Conservation (phyloP, 2,797 vertebrate species). For the Lagocephalus sceleratus region DNA sequence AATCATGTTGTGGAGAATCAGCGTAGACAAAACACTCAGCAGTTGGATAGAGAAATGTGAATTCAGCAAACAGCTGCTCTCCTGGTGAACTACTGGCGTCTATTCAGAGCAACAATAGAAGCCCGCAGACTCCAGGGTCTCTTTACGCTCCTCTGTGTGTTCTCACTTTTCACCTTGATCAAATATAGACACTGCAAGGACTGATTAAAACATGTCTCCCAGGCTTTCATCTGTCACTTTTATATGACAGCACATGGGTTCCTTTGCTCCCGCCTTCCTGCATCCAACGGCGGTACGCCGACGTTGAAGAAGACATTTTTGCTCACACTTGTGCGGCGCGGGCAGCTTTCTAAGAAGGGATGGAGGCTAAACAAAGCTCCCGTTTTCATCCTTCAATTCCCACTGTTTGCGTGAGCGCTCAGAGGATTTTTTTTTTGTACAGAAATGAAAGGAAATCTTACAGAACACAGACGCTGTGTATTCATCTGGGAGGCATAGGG, state of each 20-base stretch:
- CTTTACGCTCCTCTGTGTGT: constrained; percentile 29
- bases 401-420: constrained; percentile 34
- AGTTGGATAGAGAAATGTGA: constrained; percentile 55
- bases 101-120: constrained; percentile 47
- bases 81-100: constrained; percentile 46
- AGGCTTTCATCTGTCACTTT: constrained; percentile 17
- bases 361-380: not conserved
- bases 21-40: constrained; percentile 36
- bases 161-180: constrained; percentile 37
- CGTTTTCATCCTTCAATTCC: constrained; percentile 24
- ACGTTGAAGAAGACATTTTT: constrained; percentile 19
- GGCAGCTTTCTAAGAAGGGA: constrained; percentile 9
- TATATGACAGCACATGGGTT: constrained; percentile 13
- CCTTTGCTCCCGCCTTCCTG: constrained; percentile 22
- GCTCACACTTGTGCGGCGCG: constrained; percentile 2
- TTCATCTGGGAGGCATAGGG: no score
- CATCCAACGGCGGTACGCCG: constrained; percentile 17
- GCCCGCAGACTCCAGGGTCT: constrained; percentile 27
- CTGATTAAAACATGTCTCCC: constrained; percentile 36
- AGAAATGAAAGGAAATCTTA: constrained; percentile 17
- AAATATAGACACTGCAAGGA: constrained; percentile 18
- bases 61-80: constrained; percentile 54
- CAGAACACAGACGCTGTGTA: constrained; percentile 16
- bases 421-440: constrained; percentile 10
- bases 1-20: constrained; percentile 22